phyloP scores from a whole-genome alignment of 2,113 vertebrate species.

The Passer montanus region DNA sequence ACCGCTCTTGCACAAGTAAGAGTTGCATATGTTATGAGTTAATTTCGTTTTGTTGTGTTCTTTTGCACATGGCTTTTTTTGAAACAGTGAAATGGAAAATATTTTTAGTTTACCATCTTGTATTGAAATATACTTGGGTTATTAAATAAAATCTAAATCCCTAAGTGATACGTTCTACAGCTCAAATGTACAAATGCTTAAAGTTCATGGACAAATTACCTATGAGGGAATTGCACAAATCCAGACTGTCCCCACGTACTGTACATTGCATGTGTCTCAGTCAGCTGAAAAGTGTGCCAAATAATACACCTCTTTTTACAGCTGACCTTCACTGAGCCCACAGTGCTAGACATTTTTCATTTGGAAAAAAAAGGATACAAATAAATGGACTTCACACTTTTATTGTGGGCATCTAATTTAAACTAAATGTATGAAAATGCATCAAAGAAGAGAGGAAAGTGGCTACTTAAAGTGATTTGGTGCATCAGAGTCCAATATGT shows the following conservation, averaged over 20 bases:
- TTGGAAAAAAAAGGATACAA: neutral
- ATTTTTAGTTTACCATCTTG: constrained; percentile 59
- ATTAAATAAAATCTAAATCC: constrained; percentile 45
- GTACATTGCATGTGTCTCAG: constrained; percentile 4
- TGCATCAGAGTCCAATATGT: neutral
- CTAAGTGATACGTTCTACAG: neutral
- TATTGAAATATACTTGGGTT: constrained; percentile 53
- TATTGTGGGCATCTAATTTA: neutral
- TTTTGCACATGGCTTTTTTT: constrained; percentile 52
- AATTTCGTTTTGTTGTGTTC: constrained; percentile 62
- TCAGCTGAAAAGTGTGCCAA: neutral
- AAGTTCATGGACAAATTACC: constrained; percentile 12
- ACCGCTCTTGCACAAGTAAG: constrained; percentile 51
- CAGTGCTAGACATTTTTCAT: neutral
- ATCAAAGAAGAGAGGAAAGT: neutral
- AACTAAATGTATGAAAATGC: neutral
- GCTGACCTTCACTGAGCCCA: neutral
- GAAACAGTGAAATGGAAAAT: constrained; percentile 64
- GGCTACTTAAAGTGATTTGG: neutral
- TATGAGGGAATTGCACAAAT: neutral
- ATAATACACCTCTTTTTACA: neutral
- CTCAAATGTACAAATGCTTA: constrained; percentile 2
- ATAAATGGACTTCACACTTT: neutral
- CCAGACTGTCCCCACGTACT: neutral
- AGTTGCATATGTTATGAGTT: constrained; percentile 65